phyloP scores from a whole-genome alignment of 2,797 vertebrate species.

The Neomorphus geoffroyi region DNA sequence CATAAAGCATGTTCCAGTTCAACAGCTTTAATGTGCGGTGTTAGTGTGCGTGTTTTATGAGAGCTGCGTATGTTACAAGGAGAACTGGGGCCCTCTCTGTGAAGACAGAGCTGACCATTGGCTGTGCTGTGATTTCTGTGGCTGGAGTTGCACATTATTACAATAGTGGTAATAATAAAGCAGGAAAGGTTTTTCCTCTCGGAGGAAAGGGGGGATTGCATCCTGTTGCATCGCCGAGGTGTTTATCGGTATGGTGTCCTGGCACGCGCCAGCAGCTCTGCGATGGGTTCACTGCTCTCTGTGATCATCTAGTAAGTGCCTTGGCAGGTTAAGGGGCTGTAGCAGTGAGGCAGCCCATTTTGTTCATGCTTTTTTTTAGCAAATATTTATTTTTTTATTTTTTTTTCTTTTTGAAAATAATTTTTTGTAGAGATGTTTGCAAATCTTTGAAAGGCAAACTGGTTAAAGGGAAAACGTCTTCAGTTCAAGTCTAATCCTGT shows the following conservation, averaged over 20 bases:
- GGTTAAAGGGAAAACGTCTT: background rate
- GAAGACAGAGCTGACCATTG: background rate
- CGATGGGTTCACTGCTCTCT: background rate
- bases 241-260: rapidly evolving
- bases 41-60: background rate
- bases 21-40: background rate
- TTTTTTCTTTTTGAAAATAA: background rate
- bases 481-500: too few species aligned
- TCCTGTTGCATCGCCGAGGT: background rate
- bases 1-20: background rate
- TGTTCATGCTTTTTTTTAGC: background rate
- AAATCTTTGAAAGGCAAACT: background rate
- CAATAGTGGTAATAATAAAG: background rate
- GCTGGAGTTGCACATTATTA: background rate
- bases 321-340: background rate
- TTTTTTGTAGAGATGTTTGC: background rate
- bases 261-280: background rate
- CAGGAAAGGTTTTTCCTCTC: background rate
- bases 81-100: background rate
- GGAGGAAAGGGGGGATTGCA: background rate
- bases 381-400: background rate
- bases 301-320: background rate
- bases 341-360: background rate
- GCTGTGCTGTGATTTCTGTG: background rate
- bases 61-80: background rate